Evolutionary conservation across 30 jellyfish, hydroid and myxozoan genomes (phyloP).

Genomic region (Aurelia sp.): DNA sequence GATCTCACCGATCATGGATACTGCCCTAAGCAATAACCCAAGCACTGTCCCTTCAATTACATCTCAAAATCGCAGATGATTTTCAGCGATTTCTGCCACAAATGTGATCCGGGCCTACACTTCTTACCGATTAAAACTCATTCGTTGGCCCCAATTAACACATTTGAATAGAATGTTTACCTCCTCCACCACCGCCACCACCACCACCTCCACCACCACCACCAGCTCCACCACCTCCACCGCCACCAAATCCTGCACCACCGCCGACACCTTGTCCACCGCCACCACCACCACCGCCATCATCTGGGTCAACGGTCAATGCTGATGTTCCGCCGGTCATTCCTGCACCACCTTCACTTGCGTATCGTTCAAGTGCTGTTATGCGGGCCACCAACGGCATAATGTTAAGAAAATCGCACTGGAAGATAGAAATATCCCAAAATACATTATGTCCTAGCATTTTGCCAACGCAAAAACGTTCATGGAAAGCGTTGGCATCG

Average conservation of each 20-base stretch:
- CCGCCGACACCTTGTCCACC: constrained; percentile 87
- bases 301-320: constrained; percentile 38
- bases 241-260: constrained; percentile 96
- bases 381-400: constrained; percentile 99
- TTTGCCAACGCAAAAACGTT: no score
- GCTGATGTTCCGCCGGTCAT: constrained; percentile 93
- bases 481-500: not conserved
- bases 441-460: no score
- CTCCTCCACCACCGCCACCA: constrained; percentile 57
- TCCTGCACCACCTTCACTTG: constrained; percentile 99
- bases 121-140: no score
- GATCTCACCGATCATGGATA: no score
- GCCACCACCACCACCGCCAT: constrained; percentile 88
- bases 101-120: no score
- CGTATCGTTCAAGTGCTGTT: constrained; percentile 97
- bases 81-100: no score
- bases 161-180: not conserved
- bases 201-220: constrained; percentile 91
- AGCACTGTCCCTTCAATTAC: no score
- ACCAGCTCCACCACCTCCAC: constrained; percentile 98
- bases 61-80: no score
- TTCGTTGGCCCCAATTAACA: no score
- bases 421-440: not conserved
- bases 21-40: no score
- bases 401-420: constrained; percentile 96